Evolutionary conservation across 2,113 vertebrate species (phyloP).

Genomic region (Macaca mulatta): DNA sequence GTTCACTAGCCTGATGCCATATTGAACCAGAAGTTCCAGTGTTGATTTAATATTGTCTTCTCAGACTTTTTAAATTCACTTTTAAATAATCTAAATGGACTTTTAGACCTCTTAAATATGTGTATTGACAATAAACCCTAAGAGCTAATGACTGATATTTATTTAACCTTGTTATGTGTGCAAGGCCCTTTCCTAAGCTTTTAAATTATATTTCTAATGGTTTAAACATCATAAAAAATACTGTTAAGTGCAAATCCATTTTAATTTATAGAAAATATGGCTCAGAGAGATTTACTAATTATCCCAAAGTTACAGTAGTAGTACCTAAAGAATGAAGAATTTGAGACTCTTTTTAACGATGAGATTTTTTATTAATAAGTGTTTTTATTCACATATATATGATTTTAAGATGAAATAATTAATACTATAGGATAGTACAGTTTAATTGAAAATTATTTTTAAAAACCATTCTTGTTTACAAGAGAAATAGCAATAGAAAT

Average conservation of each 20-base stretch:
- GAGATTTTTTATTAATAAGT: neutral
- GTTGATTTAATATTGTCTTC: neutral
- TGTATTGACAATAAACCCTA: neutral
- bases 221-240: conserved; percentile 41
- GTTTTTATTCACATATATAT: too few species aligned
- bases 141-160: neutral
- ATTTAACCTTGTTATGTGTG: neutral
- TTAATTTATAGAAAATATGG: neutral
- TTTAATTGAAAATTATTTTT: neutral
- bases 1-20: neutral
- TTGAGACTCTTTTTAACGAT: neutral
- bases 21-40: neutral
- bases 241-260: neutral
- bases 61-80: neutral
- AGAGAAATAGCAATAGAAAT: neutral
- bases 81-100: neutral
- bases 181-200: neutral
- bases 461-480: neutral
- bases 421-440: neutral
- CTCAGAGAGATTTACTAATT: neutral
- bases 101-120: neutral
- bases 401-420: neutral
- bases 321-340: neutral
- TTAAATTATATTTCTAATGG: neutral
- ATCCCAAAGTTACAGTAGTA: neutral